Evolutionary conservation across 2,797 vertebrate genomes (phyloP).

Genomic region (Eupleurogrammus muticus): DNA sequence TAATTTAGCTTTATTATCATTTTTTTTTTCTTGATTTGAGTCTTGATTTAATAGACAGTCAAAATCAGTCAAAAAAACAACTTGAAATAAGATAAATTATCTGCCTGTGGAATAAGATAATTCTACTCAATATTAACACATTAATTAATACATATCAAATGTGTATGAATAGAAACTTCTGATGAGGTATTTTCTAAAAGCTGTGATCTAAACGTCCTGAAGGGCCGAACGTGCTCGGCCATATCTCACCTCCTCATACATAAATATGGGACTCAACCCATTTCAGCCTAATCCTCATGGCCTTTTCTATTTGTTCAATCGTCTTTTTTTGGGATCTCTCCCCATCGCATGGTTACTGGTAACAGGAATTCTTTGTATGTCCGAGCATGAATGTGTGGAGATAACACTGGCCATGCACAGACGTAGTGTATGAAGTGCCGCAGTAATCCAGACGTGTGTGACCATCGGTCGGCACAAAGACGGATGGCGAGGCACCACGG

Average conservation of each 20-base stretch:
- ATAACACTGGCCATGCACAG: conserved; percentile 18
- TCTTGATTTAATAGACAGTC: too few species aligned
- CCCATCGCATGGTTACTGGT: conserved; percentile 32
- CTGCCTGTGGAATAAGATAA: too few species aligned
- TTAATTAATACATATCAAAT: too few species aligned
- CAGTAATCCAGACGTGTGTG: conserved; percentile 53
- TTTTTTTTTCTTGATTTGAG: too few species aligned
- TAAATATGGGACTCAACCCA: conserved; percentile 72
- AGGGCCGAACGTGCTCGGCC: conserved; percentile 62
- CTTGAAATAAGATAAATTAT: too few species aligned
- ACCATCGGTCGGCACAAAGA: conserved; percentile 47
- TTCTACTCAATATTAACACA: too few species aligned
- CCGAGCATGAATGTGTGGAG: conserved; percentile 25
- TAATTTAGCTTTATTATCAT: too few species aligned
- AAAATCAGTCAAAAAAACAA: too few species aligned
- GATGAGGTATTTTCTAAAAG: conserved; percentile 42
- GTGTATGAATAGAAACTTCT: conserved; percentile 24
- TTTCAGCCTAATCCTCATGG: conserved; percentile 70
- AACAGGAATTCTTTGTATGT: not conserved
- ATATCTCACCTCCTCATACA: conserved; percentile 80
- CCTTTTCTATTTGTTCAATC: conserved; percentile 60
- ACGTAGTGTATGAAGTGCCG: conserved; percentile 34
- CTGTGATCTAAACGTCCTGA: conserved; percentile 44
- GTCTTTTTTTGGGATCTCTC: conserved; percentile 36
- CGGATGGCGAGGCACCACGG: conserved; percentile 57